Percentiles rank a stretch among this genome's conserved stretches.
Conservation (phyloP, 1,140 invertebrate genomes). For the Orchestia grillus region DNA sequence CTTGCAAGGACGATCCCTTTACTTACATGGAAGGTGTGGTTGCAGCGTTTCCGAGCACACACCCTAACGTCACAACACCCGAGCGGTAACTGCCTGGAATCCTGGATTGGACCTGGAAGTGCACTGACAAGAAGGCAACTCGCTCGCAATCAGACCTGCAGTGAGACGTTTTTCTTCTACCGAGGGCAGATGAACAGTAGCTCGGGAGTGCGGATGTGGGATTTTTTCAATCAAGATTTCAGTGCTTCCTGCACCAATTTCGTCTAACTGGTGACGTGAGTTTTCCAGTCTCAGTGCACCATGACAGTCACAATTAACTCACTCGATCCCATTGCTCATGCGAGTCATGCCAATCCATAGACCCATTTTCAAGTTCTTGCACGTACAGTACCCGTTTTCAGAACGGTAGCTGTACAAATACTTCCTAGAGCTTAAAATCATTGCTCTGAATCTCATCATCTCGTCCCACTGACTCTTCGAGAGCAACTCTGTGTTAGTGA, state of each 20-base stretch:
- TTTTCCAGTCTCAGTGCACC: background rate
- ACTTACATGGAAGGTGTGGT: background rate
- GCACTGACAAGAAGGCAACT: background rate
- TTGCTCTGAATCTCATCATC: too few relatives aligned
- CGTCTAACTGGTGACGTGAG: background rate
- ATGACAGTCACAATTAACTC: background rate
- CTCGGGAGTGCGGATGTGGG: background rate
- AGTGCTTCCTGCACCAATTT: background rate
- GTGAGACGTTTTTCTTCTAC: background rate
- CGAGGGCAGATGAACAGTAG: background rate
- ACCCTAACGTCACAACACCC: background rate
- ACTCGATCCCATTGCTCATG: background rate
- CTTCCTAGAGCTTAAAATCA: background rate
- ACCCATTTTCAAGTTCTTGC: background rate
- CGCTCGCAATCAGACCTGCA: too few relatives aligned
- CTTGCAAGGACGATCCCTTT: background rate
- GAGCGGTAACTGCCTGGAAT: background rate
- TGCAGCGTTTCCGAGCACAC: background rate
- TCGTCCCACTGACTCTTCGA: too few relatives aligned
- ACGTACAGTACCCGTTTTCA: background rate
- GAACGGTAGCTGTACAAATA: background rate
- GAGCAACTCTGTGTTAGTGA: too few relatives aligned
- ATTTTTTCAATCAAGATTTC: background rate
- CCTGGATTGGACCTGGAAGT: too few relatives aligned
- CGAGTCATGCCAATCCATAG: too few relatives aligned